These are phyloP conservation scores for Plebejus anna DNA, from an alignment of 2,888 invertebrate genomes.

Conservation along the genomic window DNA sequence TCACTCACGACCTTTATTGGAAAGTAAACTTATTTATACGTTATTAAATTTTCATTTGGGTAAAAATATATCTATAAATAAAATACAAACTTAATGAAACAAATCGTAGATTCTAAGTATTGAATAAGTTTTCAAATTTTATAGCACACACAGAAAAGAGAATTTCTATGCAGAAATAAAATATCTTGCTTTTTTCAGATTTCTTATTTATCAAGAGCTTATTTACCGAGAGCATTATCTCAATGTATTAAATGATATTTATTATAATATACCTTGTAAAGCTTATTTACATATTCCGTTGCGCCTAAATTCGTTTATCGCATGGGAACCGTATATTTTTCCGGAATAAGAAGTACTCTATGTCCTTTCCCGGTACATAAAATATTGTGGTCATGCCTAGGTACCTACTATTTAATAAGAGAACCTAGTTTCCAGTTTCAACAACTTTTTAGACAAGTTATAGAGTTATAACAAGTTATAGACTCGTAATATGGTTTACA, in stretches of 20 bases:
- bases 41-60: conserved; percentile 19
- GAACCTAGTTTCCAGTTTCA: background rate
- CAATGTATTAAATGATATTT: background rate
- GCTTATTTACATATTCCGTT: too few species aligned
- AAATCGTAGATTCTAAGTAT: background rate
- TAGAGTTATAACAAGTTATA: background rate
- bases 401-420: background rate
- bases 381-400: background rate
- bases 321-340: too few species aligned
- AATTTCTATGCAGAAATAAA: background rate
- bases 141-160: background rate
- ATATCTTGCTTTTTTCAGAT: too few species aligned
- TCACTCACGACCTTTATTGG: conserved; percentile 23
- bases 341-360: too few species aligned
- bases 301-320: too few species aligned
- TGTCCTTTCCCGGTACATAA: too few species aligned
- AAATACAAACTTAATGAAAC: background rate
- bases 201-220: too few species aligned
- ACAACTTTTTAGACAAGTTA: background rate
- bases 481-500: conserved; percentile 11
- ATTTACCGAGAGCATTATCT: background rate
- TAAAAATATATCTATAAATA: conserved; percentile 3
- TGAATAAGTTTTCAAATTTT: background rate
- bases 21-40: conserved; percentile 13
- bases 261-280: background rate